Conservation (phyloP, 2,888 invertebrate species). For the Agriopis aurantiaria region DNA sequence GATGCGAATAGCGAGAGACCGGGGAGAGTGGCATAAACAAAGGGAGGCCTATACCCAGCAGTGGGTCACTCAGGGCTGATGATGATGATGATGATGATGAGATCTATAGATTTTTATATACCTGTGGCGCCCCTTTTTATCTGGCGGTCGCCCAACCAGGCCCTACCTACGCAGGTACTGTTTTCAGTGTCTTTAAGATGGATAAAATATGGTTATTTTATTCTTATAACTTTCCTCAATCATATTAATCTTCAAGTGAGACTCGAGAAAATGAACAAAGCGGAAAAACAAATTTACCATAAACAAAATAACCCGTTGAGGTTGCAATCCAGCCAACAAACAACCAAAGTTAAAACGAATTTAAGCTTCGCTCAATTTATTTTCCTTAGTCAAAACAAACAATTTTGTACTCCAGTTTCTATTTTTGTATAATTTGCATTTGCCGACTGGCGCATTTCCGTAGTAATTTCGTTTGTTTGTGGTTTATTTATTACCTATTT, state of each 20-base stretch:
- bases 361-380: conserved; percentile 14
- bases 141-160: too few species aligned
- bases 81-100: too few species aligned
- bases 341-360: conserved; percentile 15
- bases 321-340: conserved; percentile 18
- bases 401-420: conserved; percentile 10
- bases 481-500: background rate
- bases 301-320: conserved; percentile 7
- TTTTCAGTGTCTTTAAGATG: too few species aligned
- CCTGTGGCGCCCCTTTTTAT: too few species aligned
- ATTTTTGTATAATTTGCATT: conserved; percentile 7
- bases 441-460: background rate
- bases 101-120: too few species aligned
- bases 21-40: too few species aligned
- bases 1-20: too few species aligned
- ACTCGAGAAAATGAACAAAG: background rate
- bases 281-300: conserved; percentile 4
- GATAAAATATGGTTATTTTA: background rate
- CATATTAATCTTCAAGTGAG: background rate
- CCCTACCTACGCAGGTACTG: too few species aligned
- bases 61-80: too few species aligned
- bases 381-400: conserved; percentile 7
- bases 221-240: too few species aligned
- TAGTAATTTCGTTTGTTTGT: background rate
- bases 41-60: too few species aligned